These are phyloP conservation scores for Cryptocephalus moraei DNA, from an alignment of 2,888 invertebrate species.

Conservation along the genomic window DNA sequence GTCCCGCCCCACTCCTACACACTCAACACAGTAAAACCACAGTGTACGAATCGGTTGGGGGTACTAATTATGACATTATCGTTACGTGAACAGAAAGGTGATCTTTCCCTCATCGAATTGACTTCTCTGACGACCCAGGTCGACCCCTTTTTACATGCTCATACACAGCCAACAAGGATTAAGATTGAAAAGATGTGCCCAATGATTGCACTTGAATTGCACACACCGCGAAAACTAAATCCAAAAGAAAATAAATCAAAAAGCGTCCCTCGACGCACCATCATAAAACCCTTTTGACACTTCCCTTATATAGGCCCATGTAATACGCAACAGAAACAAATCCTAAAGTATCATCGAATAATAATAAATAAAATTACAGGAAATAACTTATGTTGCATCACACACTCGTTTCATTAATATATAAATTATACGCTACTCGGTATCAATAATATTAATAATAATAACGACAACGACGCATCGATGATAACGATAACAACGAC, in stretches of 20 bases:
- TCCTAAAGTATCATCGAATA: neutral
- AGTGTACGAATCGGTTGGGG: no score
- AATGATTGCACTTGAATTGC: slow-evolving; percentile 1
- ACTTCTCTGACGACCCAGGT: no score
- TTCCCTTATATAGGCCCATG: neutral
- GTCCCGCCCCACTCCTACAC: no score
- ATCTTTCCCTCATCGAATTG: no score
- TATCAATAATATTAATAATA: slow-evolving; percentile 18
- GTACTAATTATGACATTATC: no score
- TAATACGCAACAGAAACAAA: neutral
- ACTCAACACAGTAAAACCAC: no score
- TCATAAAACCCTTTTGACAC: no score
- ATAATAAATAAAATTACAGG: slow-evolving; percentile 19
- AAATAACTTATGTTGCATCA: slow-evolving; percentile 24
- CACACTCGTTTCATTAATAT: slow-evolving; percentile 7
- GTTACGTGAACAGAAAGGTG: no score
- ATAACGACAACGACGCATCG: slow-evolving; percentile 19
- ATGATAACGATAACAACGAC: slow-evolving; percentile 15
- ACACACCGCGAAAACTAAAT: neutral
- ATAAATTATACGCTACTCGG: no score
- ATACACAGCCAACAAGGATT: no score
- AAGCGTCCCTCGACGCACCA: neutral
- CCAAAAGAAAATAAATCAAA: neutral
- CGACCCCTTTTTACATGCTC: no score
- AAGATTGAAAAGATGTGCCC: slow-evolving; percentile 1